A percentile compares a stretch with the other conserved stretches of the same genome.
Conservation (phyloP, 2,797 vertebrate genomes). For the Eidolon dupreanum region DNA sequence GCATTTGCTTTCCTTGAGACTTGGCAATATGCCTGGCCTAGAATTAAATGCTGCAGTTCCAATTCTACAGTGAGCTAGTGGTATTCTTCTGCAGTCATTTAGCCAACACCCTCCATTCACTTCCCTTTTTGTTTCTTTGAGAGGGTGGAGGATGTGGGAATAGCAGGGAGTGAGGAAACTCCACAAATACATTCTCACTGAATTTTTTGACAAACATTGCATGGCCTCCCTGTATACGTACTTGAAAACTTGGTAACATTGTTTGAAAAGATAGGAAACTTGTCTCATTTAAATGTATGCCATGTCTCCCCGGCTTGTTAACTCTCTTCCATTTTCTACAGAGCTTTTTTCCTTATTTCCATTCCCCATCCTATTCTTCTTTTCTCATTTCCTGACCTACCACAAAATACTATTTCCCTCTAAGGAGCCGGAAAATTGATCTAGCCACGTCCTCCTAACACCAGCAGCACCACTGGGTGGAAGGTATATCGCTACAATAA, state of each 20-base stretch:
- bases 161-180: neutral
- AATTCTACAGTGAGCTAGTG: conserved; percentile 59
- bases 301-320: neutral
- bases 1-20: conserved; percentile 59
- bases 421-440: conserved; percentile 20
- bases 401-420: conserved; percentile 3
- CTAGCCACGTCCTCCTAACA: neutral
- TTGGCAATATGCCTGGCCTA: conserved; percentile 72
- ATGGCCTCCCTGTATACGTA: conserved; percentile 60
- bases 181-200: conserved; percentile 61
- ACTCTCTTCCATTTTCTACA: neutral
- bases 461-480: neutral
- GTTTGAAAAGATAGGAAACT: conserved; percentile 63
- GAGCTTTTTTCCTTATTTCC: conserved; percentile 60
- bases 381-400: conserved; percentile 6
- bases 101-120: neutral
- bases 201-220: conserved; percentile 64
- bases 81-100: conserved; percentile 59
- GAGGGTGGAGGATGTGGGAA: neutral
- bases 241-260: conserved; percentile 55
- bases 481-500: neutral
- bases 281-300: conserved; percentile 64
- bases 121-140: conserved; percentile 58
- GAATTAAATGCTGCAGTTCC: conserved; percentile 71
- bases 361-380: neutral